Evolutionary conservation across 2,797 vertebrate genomes (phyloP).

Genomic region (Peromyscus aztecus): DNA sequence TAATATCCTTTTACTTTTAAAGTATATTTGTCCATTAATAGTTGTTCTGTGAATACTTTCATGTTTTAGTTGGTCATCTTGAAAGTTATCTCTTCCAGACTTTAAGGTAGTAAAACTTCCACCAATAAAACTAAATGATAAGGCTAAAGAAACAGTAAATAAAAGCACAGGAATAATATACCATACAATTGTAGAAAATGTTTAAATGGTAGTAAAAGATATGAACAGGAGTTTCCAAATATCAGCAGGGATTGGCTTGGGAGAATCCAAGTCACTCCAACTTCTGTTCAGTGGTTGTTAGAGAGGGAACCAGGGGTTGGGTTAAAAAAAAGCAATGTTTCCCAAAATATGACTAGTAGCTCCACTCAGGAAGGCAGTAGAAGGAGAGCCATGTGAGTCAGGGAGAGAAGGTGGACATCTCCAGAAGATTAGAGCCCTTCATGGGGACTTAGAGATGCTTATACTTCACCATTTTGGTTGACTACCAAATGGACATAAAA

Average conservation of each 20-base stretch:
- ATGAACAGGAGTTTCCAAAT: background rate
- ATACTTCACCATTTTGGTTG: background rate
- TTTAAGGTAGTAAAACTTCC: constrained; percentile 9
- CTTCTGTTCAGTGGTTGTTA: background rate
- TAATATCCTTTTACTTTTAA: background rate
- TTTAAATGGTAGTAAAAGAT: background rate
- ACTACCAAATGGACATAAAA: background rate
- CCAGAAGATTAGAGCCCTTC: background rate
- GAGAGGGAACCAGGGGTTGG: background rate
- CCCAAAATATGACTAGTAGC: background rate
- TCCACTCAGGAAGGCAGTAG: background rate
- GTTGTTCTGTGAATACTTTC: background rate
- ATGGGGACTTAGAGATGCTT: background rate
- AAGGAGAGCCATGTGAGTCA: background rate
- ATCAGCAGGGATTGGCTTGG: background rate
- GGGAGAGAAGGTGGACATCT: background rate
- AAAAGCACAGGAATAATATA: background rate
- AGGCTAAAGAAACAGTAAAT: background rate
- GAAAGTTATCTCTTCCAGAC: background rate
- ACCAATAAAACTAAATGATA: background rate
- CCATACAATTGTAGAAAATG: background rate
- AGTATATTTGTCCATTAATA: background rate
- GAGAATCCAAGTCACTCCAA: background rate
- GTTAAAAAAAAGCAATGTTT: background rate
- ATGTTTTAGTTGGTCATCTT: constrained; percentile 3